These are phyloP conservation scores for Drosophila kohkoa DNA, from an alignment of 1,140 invertebrate species.

Conservation along the genomic window DNA sequence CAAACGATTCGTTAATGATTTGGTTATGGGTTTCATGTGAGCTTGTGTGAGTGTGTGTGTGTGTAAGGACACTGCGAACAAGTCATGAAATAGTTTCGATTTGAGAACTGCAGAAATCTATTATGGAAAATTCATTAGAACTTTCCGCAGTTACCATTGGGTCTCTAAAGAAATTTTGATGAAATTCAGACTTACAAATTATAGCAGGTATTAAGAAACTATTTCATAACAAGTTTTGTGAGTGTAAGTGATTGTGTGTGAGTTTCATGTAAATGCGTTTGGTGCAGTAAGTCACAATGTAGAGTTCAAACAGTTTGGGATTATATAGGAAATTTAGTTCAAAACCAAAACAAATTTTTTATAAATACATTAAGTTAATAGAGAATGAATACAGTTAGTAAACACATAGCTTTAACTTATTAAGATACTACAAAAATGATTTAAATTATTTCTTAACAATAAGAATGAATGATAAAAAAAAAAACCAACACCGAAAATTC, in stretches of 20 bases:
- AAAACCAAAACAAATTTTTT: no score
- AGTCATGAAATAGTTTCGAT: background rate
- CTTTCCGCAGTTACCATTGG: no score
- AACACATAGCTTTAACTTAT: background rate
- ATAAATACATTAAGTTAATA: background rate
- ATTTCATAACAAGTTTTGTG: background rate
- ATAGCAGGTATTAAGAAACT: background rate
- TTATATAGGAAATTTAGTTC: background rate
- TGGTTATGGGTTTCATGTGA: conserved; percentile 49
- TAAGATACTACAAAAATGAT: background rate
- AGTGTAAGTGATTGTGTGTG: conserved; percentile 1
- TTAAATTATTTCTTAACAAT: background rate
- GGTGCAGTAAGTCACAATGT: conserved; percentile 17
- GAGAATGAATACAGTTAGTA: background rate
- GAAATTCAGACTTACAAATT: no score
- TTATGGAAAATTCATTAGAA: background rate
- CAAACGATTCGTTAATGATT: conserved; percentile 73
- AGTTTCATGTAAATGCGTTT: conserved; percentile 24
- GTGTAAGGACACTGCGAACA: conserved; percentile 16
- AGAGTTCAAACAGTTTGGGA: background rate
- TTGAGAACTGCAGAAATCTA: no score
- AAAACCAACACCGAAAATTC: conserved; percentile 58
- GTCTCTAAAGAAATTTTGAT: no score
- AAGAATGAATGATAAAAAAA: conserved; percentile 8
- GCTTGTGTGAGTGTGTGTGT: conserved; percentile 3